phyloP scores from a whole-genome alignment of 2,113 vertebrate species.

The Macaca nemestrina region DNA sequence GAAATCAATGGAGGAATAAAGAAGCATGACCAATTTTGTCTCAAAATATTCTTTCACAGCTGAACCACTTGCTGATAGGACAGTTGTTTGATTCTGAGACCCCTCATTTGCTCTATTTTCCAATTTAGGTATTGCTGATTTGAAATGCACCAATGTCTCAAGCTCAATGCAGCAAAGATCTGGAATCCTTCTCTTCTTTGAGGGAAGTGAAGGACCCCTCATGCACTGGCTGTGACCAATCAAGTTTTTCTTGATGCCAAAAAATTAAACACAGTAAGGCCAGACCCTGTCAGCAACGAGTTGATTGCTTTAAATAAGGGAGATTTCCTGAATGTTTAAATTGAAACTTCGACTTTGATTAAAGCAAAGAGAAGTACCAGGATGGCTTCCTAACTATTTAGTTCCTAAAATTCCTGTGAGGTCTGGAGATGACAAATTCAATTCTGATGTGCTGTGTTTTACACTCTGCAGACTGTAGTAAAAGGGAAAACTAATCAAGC shows the following conservation, averaged over 20 bases:
- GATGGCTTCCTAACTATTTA: slow-evolving; percentile 89
- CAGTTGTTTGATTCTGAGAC: slow-evolving; percentile 31
- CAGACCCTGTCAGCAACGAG: slow-evolving; percentile 86
- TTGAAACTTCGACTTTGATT: slow-evolving; percentile 91
- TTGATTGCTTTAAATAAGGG: slow-evolving; percentile 92
- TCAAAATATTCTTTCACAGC: slow-evolving; percentile 53
- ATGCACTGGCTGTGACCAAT: slow-evolving; percentile 85
- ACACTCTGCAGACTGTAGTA: slow-evolving; percentile 89
- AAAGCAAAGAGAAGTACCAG: slow-evolving; percentile 89
- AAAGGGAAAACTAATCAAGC: slow-evolving; percentile 90
- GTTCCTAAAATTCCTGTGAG: slow-evolving; percentile 91
- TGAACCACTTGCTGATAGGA: slow-evolving; percentile 4
- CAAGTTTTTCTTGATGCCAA: slow-evolving; percentile 87
- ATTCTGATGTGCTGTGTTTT: slow-evolving; percentile 91
- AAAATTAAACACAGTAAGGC: slow-evolving; percentile 88
- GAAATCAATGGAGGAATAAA: background rate
- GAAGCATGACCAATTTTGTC: background rate
- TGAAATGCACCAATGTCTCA: slow-evolving; percentile 32
- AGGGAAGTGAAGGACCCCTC: slow-evolving; percentile 68
- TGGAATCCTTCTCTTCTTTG: slow-evolving; percentile 71
- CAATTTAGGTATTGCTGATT: slow-evolving; percentile 54
- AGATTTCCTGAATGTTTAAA: slow-evolving; percentile 92
- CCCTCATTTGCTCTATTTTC: slow-evolving; percentile 64
- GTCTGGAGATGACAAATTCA: slow-evolving; percentile 92
- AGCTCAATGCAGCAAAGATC: slow-evolving; percentile 69